These are phyloP conservation scores for Latheticus oryzae DNA, from an alignment of 2,888 invertebrate species.

Conservation along the genomic window DNA sequence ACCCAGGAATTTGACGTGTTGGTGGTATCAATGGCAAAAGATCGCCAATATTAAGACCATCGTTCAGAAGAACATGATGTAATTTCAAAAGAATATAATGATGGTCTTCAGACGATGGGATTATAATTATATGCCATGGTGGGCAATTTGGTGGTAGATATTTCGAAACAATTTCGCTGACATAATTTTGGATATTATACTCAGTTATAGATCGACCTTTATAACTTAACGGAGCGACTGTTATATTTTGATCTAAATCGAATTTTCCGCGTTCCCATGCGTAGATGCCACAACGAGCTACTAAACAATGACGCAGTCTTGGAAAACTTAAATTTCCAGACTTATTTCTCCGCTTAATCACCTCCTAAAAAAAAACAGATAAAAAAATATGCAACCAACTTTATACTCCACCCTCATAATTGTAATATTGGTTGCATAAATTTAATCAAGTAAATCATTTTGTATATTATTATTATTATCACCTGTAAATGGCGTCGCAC, in stretches of 20 bases:
- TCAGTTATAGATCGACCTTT: slow-evolving; percentile 79
- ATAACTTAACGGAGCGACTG: slow-evolving; percentile 73
- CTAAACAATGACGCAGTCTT: slow-evolving; percentile 74
- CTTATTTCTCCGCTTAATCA: slow-evolving; percentile 71
- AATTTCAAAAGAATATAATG: slow-evolving; percentile 79
- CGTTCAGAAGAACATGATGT: slow-evolving; percentile 81
- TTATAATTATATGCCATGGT: slow-evolving; percentile 85
- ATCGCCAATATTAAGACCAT: slow-evolving; percentile 81
- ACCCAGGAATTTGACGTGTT: slow-evolving; percentile 56
- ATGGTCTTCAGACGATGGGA: slow-evolving; percentile 71
- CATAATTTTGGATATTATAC: slow-evolving; percentile 81
- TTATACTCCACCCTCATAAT: too few species aligned
- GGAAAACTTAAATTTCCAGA: slow-evolving; percentile 73
- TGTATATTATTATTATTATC: too few species aligned
- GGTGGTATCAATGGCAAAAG: slow-evolving; percentile 73
- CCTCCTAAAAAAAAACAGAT: slow-evolving; percentile 60
- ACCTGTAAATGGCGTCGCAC: slow-evolving; percentile 62
- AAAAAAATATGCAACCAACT: too few species aligned
- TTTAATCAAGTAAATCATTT: too few species aligned
- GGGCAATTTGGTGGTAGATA: slow-evolving; percentile 78
- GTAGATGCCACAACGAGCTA: slow-evolving; percentile 82
- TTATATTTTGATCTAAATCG: slow-evolving; percentile 77
- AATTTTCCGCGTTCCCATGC: slow-evolving; percentile 77
- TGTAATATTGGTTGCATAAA: too few species aligned
- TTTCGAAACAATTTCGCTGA: slow-evolving; percentile 82